Conservation (phyloP, 1,140 invertebrate species). For the Drosophila sproati region DNA sequence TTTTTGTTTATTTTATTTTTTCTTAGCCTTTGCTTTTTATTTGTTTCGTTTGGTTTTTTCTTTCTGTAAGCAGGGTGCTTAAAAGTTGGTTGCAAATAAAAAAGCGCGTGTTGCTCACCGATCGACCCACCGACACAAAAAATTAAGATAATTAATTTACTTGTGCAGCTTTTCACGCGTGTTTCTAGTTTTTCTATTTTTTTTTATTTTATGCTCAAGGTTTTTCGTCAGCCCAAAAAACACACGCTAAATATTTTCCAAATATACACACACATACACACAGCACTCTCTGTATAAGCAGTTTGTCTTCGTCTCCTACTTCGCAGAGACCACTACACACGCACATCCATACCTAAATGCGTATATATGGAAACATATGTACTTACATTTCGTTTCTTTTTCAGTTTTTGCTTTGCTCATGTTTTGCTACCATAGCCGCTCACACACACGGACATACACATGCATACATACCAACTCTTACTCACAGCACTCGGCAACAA, state of each 20-base stretch:
- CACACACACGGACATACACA: conserved; percentile 33
- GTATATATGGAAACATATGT: conserved; percentile 34
- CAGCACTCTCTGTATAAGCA: conserved; percentile 50
- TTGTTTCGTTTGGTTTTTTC: conserved; percentile 27
- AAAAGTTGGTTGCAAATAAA: conserved; percentile 36
- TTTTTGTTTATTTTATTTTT: conserved; percentile 55
- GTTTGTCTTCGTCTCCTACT: conserved; percentile 51
- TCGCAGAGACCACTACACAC: conserved; percentile 35
- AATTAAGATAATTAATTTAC: conserved; percentile 40
- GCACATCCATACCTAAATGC: conserved; percentile 4
- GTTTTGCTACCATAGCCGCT: conserved; percentile 74
- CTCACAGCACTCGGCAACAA: conserved; percentile 68
- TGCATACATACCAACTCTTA: conserved; percentile 28
- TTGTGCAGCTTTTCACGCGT: conserved; percentile 62
- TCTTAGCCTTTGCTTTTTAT: conserved; percentile 16
- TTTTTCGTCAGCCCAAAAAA: conserved; percentile 66
- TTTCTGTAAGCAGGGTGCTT: conserved; percentile 47
- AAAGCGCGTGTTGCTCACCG: conserved; percentile 45
- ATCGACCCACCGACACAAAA: conserved; percentile 3
- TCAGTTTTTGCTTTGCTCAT: conserved; percentile 77
- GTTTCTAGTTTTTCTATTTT: conserved; percentile 1
- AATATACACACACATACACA: conserved; percentile 44
- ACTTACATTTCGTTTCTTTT: conserved; percentile 62
- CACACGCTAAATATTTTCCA: conserved; percentile 57
- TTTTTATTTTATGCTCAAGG: conserved; percentile 45